These are phyloP conservation scores for Lysandra coridon DNA, from an alignment of 2,888 invertebrate species.

Conservation along the genomic window DNA sequence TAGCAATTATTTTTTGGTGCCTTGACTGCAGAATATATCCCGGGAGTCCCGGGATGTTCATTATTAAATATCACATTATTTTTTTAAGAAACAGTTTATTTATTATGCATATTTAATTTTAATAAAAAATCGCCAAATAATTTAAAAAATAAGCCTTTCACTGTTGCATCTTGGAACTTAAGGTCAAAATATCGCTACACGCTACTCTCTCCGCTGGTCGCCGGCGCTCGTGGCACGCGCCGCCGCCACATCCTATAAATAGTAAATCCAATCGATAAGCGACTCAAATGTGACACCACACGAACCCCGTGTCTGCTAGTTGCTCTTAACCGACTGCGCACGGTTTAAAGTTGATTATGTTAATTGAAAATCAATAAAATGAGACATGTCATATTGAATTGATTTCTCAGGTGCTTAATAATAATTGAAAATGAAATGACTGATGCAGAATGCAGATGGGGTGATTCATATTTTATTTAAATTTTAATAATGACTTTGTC, in stretches of 20 bases:
- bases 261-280: slow-evolving; percentile 63
- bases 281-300: slow-evolving; percentile 57
- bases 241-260: slow-evolving; percentile 58
- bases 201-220: not conserved
- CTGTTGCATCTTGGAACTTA: not conserved
- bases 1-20: no score
- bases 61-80: no score
- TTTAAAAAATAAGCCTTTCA: no score
- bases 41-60: no score
- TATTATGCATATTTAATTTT: no score
- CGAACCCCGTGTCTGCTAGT: slow-evolving; percentile 37
- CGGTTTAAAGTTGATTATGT: not conserved
- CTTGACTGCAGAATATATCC: no score
- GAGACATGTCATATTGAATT: not conserved
- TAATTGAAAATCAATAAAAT: not conserved
- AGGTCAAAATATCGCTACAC: not conserved
- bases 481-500: not conserved
- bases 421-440: not conserved
- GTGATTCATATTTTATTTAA: not conserved
- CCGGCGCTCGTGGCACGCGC: slow-evolving; percentile 33
- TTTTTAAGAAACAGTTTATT: no score
- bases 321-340: slow-evolving; percentile 34
- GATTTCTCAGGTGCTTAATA: not conserved
- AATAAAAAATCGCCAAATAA: no score
- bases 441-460: not conserved